Evolutionary conservation across 2,888 invertebrate species (phyloP).

Genomic region (Mesorhabditis spiculigera): DNA sequence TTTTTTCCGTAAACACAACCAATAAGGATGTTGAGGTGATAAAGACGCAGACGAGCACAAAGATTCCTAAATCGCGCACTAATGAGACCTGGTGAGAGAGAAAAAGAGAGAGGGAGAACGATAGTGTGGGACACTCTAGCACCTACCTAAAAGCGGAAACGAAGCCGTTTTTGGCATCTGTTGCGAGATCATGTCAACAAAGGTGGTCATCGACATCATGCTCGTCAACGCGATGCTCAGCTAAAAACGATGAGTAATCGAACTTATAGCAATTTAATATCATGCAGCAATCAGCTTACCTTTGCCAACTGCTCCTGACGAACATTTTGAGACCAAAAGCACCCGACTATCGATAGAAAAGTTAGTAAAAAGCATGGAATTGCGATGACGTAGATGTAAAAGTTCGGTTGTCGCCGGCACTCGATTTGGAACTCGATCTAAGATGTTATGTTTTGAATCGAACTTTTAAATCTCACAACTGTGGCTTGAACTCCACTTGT

Average conservation of each 20-base stretch:
- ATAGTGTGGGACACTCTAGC: no score
- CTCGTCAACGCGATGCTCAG: neutral
- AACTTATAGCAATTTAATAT: neutral
- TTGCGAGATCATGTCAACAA: neutral
- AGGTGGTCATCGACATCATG: slow-evolving; percentile 4
- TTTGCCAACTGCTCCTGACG: neutral
- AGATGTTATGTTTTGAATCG: neutral
- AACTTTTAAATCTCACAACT: neutral
- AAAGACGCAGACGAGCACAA: neutral
- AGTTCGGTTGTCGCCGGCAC: neutral
- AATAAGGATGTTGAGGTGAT: neutral
- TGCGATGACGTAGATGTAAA: neutral
- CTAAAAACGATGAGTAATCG: neutral
- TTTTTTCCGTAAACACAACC: neutral
- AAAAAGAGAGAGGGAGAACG: no score
- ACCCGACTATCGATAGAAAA: neutral
- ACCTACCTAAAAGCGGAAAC: neutral
- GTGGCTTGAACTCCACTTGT: neutral
- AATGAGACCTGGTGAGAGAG: neutral
- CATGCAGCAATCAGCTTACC: neutral
- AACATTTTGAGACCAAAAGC: neutral
- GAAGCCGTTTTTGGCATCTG: neutral
- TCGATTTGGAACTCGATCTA: neutral
- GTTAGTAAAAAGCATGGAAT: neutral
- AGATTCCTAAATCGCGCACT: neutral